phyloP scores from a whole-genome alignment of 2,888 invertebrate species.

The Acronicta aceris region DNA sequence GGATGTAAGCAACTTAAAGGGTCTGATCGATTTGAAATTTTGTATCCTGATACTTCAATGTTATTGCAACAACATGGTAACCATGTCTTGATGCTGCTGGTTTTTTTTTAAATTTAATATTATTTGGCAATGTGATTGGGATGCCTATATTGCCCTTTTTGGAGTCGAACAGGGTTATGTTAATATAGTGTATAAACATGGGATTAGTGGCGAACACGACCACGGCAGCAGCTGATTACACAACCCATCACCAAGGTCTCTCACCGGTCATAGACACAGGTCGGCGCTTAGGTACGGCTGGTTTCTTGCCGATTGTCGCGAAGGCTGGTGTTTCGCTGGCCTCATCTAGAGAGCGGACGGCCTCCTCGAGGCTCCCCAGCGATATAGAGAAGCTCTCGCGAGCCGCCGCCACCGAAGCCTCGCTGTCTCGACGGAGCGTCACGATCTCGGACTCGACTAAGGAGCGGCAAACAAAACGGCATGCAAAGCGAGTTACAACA shows the following conservation, averaged over 20 bases:
- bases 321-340: slow-evolving; percentile 79
- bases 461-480: slow-evolving; percentile 50
- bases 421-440: slow-evolving; percentile 86
- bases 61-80: no score
- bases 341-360: slow-evolving; percentile 82
- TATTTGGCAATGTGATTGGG: no score
- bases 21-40: no score
- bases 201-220: no score
- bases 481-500: slow-evolving; percentile 70
- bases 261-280: slow-evolving; percentile 91
- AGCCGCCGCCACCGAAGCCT: slow-evolving; percentile 81
- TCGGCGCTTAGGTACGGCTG: slow-evolving; percentile 87
- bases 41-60: no score
- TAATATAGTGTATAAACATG: no score
- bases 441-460: slow-evolving; percentile 87
- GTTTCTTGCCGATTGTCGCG: slow-evolving; percentile 85
- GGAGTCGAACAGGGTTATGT: no score
- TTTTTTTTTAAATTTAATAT: no score
- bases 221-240: no score
- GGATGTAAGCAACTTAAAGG: no score
- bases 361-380: slow-evolving; percentile 84
- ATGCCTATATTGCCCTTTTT: no score
- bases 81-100: no score
- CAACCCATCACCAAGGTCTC: slow-evolving; percentile 28
- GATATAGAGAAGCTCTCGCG: slow-evolving; percentile 86